A percentile compares a stretch with the other conserved stretches of the same genome.
Evolutionary conservation across 2,797 vertebrate genomes (phyloP).

Genomic region (Hemitrygon akajei): DNA sequence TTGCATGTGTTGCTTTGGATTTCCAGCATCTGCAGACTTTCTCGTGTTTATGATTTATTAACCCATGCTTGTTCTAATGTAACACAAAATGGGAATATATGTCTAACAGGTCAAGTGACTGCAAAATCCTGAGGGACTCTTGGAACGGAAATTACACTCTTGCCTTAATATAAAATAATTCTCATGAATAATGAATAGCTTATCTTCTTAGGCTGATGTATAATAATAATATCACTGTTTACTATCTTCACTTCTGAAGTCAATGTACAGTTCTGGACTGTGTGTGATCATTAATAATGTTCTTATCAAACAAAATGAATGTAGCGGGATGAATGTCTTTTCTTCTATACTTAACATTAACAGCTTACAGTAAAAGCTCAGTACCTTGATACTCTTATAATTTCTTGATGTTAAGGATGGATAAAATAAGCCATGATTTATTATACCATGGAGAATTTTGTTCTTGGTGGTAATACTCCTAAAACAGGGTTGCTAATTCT

Average conservation of each 20-base stretch:
- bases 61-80: background rate
- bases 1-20: no score
- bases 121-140: background rate
- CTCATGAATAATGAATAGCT: conserved; percentile 12
- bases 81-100: background rate
- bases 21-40: no score
- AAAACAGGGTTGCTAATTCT: background rate
- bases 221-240: background rate
- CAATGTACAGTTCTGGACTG: background rate
- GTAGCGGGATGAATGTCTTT: background rate
- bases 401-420: background rate
- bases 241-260: background rate
- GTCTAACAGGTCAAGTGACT: background rate
- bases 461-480: background rate
- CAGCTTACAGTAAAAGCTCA: background rate
- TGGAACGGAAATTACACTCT: background rate
- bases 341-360: background rate
- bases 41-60: background rate
- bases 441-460: background rate
- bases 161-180: background rate
- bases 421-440: background rate
- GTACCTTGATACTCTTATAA: background rate
- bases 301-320: conserved; percentile 3
- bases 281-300: background rate
- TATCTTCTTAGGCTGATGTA: background rate